These are phyloP conservation scores for Raphicerus campestris DNA, from an alignment of 2,113 vertebrate genomes.

Conservation along the genomic window DNA sequence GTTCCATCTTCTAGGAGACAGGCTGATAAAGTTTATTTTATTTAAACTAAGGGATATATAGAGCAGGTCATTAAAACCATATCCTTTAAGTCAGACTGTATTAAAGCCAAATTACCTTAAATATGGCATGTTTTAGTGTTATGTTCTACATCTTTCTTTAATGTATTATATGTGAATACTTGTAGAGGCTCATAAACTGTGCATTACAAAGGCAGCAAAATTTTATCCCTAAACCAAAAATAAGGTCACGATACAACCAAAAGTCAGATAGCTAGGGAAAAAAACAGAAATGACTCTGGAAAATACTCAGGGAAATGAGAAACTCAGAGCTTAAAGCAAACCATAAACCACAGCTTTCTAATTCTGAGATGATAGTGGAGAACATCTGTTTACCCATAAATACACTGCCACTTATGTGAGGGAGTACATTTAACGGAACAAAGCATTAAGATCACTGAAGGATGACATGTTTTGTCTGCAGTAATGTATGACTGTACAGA, in stretches of 20 bases:
- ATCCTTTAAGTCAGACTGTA: slow-evolving; percentile 55
- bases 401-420: slow-evolving; percentile 72
- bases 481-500: slow-evolving; percentile 65
- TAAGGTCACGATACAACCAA: neutral
- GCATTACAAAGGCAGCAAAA: neutral
- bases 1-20: neutral
- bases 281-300: slow-evolving; percentile 69
- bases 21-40: neutral
- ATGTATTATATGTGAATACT: neutral
- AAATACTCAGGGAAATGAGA: slow-evolving; percentile 68
- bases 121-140: neutral
- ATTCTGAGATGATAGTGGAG: slow-evolving; percentile 64
- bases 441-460: slow-evolving; percentile 79
- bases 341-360: slow-evolving; percentile 71
- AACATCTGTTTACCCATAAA: slow-evolving; percentile 80
- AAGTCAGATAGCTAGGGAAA: slow-evolving; percentile 47
- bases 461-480: slow-evolving; percentile 78
- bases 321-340: slow-evolving; percentile 67
- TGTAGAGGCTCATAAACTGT: neutral
- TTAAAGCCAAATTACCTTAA: slow-evolving; percentile 37
- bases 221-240: neutral
- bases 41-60: slow-evolving; percentile 39
- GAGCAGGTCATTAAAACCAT: slow-evolving; percentile 58
- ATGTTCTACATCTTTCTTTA: neutral
- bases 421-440: slow-evolving; percentile 74